These are phyloP conservation scores for Tolypeutes matacus DNA, from an alignment of 2,797 vertebrate species.

Conservation along the genomic window DNA sequence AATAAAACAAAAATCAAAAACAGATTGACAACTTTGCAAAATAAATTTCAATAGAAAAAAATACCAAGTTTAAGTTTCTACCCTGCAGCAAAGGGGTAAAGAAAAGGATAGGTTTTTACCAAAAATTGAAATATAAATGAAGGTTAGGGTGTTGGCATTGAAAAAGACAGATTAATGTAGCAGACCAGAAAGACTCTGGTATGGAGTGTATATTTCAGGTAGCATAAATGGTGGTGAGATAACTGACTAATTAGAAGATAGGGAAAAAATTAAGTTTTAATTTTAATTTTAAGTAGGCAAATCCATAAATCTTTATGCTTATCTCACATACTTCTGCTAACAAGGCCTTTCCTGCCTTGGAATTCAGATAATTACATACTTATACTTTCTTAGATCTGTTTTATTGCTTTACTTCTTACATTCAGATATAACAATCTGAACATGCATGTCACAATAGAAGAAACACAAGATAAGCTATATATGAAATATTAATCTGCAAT, in stretches of 20 bases:
- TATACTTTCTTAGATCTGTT: not conserved
- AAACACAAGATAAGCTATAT: not conserved
- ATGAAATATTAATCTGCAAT: slow-evolving; percentile 19
- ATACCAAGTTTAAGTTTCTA: not conserved
- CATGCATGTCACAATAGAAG: not conserved
- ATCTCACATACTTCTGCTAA: not conserved
- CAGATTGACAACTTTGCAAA: rapidly evolving
- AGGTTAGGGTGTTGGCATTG: not conserved
- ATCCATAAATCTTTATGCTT: slow-evolving; percentile 31
- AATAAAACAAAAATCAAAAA: slow-evolving; percentile 19
- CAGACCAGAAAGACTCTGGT: not conserved
- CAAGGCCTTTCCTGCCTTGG: not conserved
- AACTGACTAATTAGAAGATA: not conserved
- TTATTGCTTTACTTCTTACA: not conserved
- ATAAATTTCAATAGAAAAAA: slow-evolving; percentile 70
- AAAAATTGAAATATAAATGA: slow-evolving; percentile 6
- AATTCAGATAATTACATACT: slow-evolving; percentile 25
- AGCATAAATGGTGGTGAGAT: not conserved
- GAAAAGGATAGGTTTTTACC: slow-evolving; percentile 31
- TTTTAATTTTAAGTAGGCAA: slow-evolving; percentile 20
- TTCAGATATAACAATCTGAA: not conserved
- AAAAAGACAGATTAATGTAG: not conserved
- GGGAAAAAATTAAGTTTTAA: not conserved
- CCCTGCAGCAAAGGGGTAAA: not conserved
- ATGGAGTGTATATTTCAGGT: not conserved